Conservation (phyloP, 2,888 invertebrate genomes). For the Ectemnius lituratus region DNA sequence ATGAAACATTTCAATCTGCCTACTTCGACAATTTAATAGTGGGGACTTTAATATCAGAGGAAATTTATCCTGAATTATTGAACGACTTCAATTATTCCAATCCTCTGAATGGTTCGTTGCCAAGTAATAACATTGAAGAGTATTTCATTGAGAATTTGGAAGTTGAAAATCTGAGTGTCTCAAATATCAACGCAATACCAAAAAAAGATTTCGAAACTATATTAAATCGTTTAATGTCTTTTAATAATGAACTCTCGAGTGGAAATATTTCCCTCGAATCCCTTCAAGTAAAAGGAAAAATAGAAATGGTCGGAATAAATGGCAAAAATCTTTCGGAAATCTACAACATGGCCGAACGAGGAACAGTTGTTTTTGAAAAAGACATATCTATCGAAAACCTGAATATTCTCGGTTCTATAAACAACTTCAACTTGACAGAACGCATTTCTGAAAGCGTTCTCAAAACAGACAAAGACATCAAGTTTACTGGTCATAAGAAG, state of each 20-base stretch:
- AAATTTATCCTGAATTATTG: conserved; percentile 47
- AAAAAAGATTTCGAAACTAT: conserved; percentile 46
- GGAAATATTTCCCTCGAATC: conserved; percentile 50
- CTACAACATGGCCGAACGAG: conserved; percentile 40
- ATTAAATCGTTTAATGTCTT: conserved; percentile 24
- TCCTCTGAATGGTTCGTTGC: conserved; percentile 43
- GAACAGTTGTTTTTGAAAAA: conserved; percentile 51
- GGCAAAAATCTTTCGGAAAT: conserved; percentile 44
- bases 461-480: conserved; percentile 58
- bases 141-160: conserved; percentile 54
- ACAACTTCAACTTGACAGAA: conserved; percentile 60
- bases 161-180: conserved; percentile 37
- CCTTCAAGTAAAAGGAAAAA: conserved; percentile 62
- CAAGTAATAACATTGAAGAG: conserved; percentile 46
- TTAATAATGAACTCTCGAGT: conserved; percentile 44
- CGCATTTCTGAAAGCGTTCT: conserved; percentile 56
- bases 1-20: conserved; percentile 75
- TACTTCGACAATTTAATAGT: conserved; percentile 78
- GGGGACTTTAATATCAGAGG: conserved; percentile 75
- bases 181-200: conserved; percentile 56
- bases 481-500: conserved; percentile 55
- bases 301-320: conserved; percentile 69
- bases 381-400: conserved; percentile 57
- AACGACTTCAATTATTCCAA: conserved; percentile 55
- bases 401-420: conserved; percentile 54